Base-by-base conservation (phyloP, 1,140 invertebrate genomes). In the Muscidifurax raptorellus region DNA sequence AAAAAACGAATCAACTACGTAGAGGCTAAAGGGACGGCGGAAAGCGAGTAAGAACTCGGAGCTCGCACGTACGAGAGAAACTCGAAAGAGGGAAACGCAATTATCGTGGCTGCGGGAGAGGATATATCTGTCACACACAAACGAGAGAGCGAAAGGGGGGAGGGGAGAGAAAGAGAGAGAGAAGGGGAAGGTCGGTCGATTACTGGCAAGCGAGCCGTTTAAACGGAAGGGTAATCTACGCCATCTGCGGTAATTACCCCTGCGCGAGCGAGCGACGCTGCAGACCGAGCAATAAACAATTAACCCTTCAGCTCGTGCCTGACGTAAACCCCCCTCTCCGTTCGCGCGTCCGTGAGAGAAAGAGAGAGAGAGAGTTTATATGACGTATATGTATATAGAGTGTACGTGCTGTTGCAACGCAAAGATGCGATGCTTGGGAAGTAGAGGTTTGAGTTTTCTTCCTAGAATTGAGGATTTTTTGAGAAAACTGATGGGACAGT, bases 171-270 rank as follows among this genome's bases (percentile, higher is more conserved):
- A 52, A 32, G 66, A 28, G 67, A 74, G 5, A 4, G 15, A 40
- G 74, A 27, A 76, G 25, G 22, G 83, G 27, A 36, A 22, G 30
- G n/a, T 59, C 10, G 76, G 28, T 72, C 82, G 76, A 79, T 84
- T 84, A 79, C 76, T 18, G 82, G 47, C 76, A 52, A 59, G 28
- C 44, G 77, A 84, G 66, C 36, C 71, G 27, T 64, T 84, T 40
- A 80, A 84, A 72, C 77, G 71, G 22, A 75, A 80, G 52, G 77
- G 47, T 84, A 80, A 84, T 84, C 69, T 80, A 80, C 67, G 47
- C 66, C 71, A 84, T 80, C 77, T 80, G 77, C 36, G 83, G 83
- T 80, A 80, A 84, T 84, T 80, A 80, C 64, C 25, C 71, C n/a
- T 44, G 80, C 28, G 69, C 44, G 76, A 1, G 75, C 67, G 1